Base-by-base conservation (phyloP, 2,113 vertebrate genomes). In the Corythornis cristatus region DNA sequence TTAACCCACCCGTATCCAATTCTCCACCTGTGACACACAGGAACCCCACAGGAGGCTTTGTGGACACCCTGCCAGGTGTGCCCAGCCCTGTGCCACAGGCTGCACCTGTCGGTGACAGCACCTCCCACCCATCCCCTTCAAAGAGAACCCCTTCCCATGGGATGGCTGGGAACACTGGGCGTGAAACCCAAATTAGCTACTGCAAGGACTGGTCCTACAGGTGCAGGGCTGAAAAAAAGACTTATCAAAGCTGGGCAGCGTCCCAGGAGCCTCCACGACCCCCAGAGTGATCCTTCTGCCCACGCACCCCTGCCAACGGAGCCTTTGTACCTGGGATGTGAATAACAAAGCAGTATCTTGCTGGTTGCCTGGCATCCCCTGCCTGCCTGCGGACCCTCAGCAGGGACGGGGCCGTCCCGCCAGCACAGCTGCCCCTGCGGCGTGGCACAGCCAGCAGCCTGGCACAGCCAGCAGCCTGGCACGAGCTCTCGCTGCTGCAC, bases 361-460 rank as follows among this genome's bases (percentile, higher is more conserved):
- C 37, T 23, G 22, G 40, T 89, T 43, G 67, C 57, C 48, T 67
- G 15, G 35, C 0, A 2, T 2, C 50, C 61, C 43, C 42, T 64
- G 45, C 48, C 65, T 54, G 40, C 65, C 65, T 19, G 28, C 2
- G 8, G 58, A 48, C 46, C 73, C 16, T 1, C 16, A 17, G 51
- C 20, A 33, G 1, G 8, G 40, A 2, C 1, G 2, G 45, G 12
- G 48, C 33, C 2, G 3, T 35, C 78, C 54, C 1, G 0, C 13
- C 5, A 3, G 51, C 15, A 0, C 72, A 78, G 79, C 37, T 56
- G 29, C 53, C 26, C 9, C 61, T 31, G 89, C 8, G 15, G 71
- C 9, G 26, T 11, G 48, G 45, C 81, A 73, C 42, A 31, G 71
- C 51, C 56, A 56, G 79, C 86, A 82, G 70, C 48, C 73, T 90